Base-by-base conservation (phyloP, 1,140 invertebrate species). In the Sitophilus oryzae region DNA sequence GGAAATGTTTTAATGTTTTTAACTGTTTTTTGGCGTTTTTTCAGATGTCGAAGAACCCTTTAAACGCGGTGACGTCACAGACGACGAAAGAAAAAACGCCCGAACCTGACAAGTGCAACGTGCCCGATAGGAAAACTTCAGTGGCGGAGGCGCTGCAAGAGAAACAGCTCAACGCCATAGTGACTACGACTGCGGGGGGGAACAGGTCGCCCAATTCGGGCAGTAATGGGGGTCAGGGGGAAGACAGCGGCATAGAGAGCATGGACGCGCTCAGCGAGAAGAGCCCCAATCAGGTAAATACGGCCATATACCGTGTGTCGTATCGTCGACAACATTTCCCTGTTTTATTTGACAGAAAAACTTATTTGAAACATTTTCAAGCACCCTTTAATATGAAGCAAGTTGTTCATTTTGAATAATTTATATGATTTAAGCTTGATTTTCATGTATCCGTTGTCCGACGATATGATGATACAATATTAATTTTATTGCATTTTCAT, bases 181-280 rank as follows among this genome's bases (percentile, higher is more conserved):
- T 44, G 14, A 51, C 51, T 2, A 53, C 49, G 21, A 47, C 60
- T 5, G n/a, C n/a, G n/a, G n/a, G n/a, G n/a, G 57, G 59, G 6
- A 50, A 56, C 15, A 58, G 69, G 23, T 71, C 69, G 20, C 69
- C 69, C 6, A 70, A 66, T 44, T 70, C 68, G 8, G 67, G 66
- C 8, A 57, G 47, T 20, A 55, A 54, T 41, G 58, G 53, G n/a
- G 66, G 62, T 1, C 80, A 82, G 54, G 89, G 89, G 16, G 91
- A 94, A 70, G 91, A 93, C 72, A 92, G 89, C 35, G 90, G 91
- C 1, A 93, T 94, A 15, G 91, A 94, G 68, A 92, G 89, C 3
- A 92, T 93, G 90, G 91, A 94, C 67, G 90, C 91, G 1, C 70
- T 93, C 2, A 92, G 89, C 18, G 91, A 94, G 66, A 94, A 94